Conservation (phyloP, 2,888 invertebrate genomes). For the Harmothoe impar region DNA sequence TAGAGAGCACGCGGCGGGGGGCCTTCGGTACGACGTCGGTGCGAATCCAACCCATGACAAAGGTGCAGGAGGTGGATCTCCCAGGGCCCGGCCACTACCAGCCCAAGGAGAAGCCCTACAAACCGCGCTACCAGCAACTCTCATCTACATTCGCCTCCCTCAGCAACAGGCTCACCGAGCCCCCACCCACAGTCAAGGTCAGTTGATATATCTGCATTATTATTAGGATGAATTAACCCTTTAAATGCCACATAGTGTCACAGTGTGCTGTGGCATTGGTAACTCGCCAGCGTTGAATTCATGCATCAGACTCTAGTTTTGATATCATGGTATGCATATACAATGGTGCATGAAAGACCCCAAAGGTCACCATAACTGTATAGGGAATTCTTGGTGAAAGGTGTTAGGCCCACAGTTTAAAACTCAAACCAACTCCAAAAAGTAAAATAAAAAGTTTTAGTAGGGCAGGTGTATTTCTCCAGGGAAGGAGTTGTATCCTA, state of each 20-base stretch:
- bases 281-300: neutral
- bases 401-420: too few species aligned
- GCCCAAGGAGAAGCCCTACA: constrained; percentile 77
- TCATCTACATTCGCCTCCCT: constrained; percentile 82
- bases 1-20: constrained; percentile 82
- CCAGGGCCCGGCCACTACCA: constrained; percentile 83
- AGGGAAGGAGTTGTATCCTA: neutral
- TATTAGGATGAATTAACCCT: too few species aligned
- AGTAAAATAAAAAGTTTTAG: too few species aligned
- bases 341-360: too few species aligned
- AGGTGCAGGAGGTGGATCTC: constrained; percentile 75
- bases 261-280: neutral
- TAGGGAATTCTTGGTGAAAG: too few species aligned
- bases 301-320: too few species aligned
- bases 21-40: constrained; percentile 82
- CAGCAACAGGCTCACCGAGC: constrained; percentile 75
- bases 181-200: constrained; percentile 71
- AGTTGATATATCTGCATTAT: neutral
- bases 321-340: too few species aligned
- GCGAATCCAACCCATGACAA: constrained; percentile 75
- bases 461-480: neutral
- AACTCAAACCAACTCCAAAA: too few species aligned
- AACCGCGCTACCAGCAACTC: constrained; percentile 77
- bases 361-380: too few species aligned
- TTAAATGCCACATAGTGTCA: too few species aligned